These are phyloP conservation scores for Poeciliopsis turrubarensis DNA, from an alignment of 2,113 vertebrate genomes.

Conservation along the genomic window DNA sequence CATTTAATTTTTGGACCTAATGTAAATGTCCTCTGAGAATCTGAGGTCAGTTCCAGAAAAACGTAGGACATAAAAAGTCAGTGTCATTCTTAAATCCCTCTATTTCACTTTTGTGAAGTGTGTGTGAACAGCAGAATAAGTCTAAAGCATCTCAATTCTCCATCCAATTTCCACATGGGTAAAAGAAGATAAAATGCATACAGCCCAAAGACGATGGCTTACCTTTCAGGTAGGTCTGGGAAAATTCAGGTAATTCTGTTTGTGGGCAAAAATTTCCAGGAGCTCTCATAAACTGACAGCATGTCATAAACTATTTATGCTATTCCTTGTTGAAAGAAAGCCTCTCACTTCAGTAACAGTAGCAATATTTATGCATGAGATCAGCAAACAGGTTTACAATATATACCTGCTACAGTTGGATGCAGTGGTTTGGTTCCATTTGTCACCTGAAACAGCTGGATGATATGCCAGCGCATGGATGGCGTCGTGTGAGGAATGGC, in stretches of 20 bases:
- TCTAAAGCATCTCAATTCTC: constrained; percentile 22
- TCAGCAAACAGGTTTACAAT: constrained; percentile 52
- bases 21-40: too few relatives aligned
- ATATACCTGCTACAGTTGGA: constrained; percentile 43
- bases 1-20: too few relatives aligned
- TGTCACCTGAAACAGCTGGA: constrained; percentile 54
- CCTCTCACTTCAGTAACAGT: constrained; percentile 60
- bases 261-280: constrained; percentile 58
- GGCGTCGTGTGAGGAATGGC: constrained; percentile 7
- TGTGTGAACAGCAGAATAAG: constrained; percentile 36
- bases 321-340: constrained; percentile 57
- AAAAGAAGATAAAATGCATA: constrained; percentile 57
- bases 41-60: too few relatives aligned
- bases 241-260: constrained; percentile 60
- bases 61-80: background rate
- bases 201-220: constrained; percentile 43
- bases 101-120: constrained; percentile 28
- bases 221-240: constrained; percentile 52
- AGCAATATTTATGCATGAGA: constrained; percentile 63
- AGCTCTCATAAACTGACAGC: constrained; percentile 65
- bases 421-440: constrained; percentile 57
- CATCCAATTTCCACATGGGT: constrained; percentile 39
- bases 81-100: constrained; percentile 30
- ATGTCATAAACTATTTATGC: constrained; percentile 73
- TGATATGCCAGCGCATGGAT: constrained; percentile 35